Evolutionary conservation across 1,140 invertebrate species (phyloP).

Genomic region (Melanaphis sacchari): DNA sequence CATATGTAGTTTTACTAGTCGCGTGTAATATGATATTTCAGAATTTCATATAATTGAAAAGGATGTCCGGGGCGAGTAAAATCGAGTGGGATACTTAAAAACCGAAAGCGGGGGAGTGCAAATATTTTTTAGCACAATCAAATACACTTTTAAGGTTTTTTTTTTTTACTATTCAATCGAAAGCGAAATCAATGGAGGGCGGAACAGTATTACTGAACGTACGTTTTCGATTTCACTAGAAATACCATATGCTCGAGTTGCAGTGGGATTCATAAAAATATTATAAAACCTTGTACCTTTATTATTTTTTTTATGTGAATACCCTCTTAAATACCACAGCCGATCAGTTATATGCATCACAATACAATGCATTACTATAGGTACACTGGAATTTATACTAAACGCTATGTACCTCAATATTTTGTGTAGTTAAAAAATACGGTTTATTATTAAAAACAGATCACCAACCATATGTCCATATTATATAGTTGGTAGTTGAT

Average conservation of each 20-base stretch:
- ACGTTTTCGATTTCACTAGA: slow-evolving; percentile 38
- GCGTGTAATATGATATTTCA: neutral
- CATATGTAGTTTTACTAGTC: neutral
- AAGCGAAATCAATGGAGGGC: slow-evolving; percentile 40
- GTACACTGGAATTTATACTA: neutral
- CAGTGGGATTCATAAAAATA: neutral
- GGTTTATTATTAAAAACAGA: neutral
- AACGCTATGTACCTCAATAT: neutral
- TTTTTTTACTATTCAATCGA: neutral
- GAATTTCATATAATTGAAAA: neutral
- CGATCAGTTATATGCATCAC: neutral
- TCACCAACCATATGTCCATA: too few relatives aligned
- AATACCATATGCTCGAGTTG: neutral
- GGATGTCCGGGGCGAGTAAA: slow-evolving; percentile 25
- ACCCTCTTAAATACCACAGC: neutral
- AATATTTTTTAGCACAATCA: neutral
- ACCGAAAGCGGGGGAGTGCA: slow-evolving; percentile 3
- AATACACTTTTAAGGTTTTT: slow-evolving; percentile 17
- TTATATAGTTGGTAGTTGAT: too few relatives aligned
- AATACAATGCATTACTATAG: neutral
- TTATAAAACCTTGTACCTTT: neutral
- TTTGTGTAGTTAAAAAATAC: neutral
- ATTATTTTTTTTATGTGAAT: neutral
- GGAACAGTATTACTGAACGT: neutral
- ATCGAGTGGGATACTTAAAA: slow-evolving; percentile 11